phyloP scores from a whole-genome alignment of 2,888 invertebrate genomes.

The Andrena marginata region DNA sequence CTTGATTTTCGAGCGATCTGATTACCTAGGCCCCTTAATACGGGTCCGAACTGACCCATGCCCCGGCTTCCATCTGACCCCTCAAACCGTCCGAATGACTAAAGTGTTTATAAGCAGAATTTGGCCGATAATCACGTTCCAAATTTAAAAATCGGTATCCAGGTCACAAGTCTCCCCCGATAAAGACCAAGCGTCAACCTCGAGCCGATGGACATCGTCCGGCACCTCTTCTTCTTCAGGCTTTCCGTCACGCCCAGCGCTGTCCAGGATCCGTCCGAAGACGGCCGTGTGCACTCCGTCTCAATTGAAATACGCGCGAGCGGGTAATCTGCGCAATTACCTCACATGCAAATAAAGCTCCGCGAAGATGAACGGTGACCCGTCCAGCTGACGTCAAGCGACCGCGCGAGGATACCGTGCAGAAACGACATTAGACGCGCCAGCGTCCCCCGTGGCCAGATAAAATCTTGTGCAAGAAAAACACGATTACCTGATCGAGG shows the following conservation, averaged over 20 bases:
- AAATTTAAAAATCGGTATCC: too few species aligned
- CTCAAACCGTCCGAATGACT: too few species aligned
- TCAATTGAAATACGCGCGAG: conserved; percentile 65
- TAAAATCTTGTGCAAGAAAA: background rate
- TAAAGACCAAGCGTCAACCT: too few species aligned
- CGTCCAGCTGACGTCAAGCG: conserved; percentile 73
- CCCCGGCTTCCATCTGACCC: too few species aligned
- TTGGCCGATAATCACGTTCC: too few species aligned
- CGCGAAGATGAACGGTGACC: conserved; percentile 71
- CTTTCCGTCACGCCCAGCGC: conserved; percentile 6
- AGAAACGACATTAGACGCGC: conserved; percentile 9
- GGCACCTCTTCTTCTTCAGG: background rate
- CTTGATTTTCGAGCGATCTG: too few species aligned
- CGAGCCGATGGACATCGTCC: too few species aligned
- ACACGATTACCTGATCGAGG: background rate
- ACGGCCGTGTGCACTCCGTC: conserved; percentile 26
- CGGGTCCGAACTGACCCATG: too few species aligned
- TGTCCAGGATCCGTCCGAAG: conserved; percentile 33
- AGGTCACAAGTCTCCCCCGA: too few species aligned
- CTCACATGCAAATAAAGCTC: conserved; percentile 76
- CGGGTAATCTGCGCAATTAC: conserved; percentile 76
- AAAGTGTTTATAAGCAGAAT: too few species aligned
- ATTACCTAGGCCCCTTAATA: too few species aligned
- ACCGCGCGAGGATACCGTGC: conserved; percentile 31
- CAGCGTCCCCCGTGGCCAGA: background rate